Evolutionary conservation across 2,888 invertebrate genomes (phyloP).

Genomic region (Lasioglossum oenotherae): DNA sequence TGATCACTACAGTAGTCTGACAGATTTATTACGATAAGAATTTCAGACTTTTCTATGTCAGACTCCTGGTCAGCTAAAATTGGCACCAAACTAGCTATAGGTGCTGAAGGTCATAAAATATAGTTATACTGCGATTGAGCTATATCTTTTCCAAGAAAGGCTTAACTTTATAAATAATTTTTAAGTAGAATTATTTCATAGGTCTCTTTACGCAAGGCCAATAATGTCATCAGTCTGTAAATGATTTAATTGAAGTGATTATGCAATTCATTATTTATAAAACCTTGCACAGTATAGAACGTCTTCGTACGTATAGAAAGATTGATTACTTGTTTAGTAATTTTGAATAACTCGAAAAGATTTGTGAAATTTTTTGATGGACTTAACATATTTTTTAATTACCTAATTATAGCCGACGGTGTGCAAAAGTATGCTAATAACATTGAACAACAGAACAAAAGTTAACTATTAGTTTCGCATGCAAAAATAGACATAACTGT

Average conservation of each 20-base stretch:
- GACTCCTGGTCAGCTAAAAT: conserved; percentile 1
- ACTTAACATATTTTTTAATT: background rate
- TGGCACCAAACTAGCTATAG: background rate
- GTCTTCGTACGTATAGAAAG: background rate
- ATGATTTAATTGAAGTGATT: background rate
- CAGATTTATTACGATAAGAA: background rate
- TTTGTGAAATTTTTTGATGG: background rate
- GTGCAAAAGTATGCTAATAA: background rate
- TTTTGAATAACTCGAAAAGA: background rate
- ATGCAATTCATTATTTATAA: background rate
- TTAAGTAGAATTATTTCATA: background rate
- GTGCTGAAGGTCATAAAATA: background rate
- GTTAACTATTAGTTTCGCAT: background rate
- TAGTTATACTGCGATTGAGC: background rate
- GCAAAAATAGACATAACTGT: background rate
- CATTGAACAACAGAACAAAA: background rate
- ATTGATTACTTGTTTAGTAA: background rate
- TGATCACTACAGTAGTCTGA: background rate
- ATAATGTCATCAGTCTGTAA: background rate
- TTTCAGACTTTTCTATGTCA: background rate
- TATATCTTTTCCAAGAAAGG: background rate
- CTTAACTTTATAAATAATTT: conserved; percentile 1
- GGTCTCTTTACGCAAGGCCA: background rate
- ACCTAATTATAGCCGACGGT: background rate
- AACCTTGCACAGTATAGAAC: background rate